Percentiles rank a stretch among this genome's conserved stretches.
Conservation (phyloP, 1,140 invertebrate genomes). For the Copidosoma floridanum region DNA sequence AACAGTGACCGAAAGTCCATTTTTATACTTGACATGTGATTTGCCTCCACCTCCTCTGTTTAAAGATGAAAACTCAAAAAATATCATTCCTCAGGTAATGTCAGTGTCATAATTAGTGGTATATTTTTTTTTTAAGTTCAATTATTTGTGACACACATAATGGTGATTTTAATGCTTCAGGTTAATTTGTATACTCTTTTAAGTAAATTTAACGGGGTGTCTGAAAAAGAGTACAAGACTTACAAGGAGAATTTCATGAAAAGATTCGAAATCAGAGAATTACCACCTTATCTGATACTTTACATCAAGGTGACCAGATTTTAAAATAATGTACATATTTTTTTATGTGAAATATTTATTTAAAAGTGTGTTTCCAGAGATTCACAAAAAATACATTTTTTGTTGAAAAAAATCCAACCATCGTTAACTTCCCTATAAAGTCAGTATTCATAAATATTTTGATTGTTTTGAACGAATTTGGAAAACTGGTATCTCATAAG, state of each 20-base stretch:
- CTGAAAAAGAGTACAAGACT: conserved; percentile 98
- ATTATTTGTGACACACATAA: no score
- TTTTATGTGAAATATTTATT: conserved; percentile 36
- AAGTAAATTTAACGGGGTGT: conserved; percentile 93
- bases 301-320: conserved; percentile 78
- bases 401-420: conserved; percentile 98
- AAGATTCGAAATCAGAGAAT: conserved; percentile 89
- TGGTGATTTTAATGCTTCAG: conserved; percentile 52
- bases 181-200: conserved; percentile 92
- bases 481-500: background rate
- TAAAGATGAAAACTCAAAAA: conserved; percentile 95
- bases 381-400: conserved; percentile 99
- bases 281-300: conserved; percentile 96
- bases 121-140: background rate
- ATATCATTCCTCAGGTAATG: conserved; percentile 93
- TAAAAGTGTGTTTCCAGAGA: conserved; percentile 65
- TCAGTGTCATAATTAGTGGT: background rate
- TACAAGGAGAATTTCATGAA: conserved; percentile 99
- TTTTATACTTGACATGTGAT: conserved; percentile 95
- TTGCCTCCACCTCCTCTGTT: conserved; percentile 94
- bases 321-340: conserved; percentile 1
- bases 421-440: conserved; percentile 99
- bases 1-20: conserved; percentile 83
- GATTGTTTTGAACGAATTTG: conserved; percentile 20
- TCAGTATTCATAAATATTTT: conserved; percentile 59